phyloP scores from a whole-genome alignment of 2,113 vertebrate genomes.

The Ictidomys tridecemlineatus region DNA sequence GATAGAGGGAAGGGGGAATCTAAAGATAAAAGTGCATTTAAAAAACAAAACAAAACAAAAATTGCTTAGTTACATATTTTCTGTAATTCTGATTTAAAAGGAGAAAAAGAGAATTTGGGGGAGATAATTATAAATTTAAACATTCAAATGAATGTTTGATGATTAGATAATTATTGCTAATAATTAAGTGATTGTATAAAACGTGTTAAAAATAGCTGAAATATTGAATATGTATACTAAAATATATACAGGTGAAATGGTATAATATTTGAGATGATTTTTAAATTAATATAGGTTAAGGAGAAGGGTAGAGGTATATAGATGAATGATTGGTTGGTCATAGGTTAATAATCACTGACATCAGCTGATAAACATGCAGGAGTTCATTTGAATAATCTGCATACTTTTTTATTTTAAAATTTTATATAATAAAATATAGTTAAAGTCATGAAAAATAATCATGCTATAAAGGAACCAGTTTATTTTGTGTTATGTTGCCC shows the following conservation, averaged over 20 bases:
- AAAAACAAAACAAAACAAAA: background rate
- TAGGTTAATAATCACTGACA: background rate
- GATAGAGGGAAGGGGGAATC: accelerated
- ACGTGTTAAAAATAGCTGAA: background rate
- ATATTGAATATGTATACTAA: background rate
- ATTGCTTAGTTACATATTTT: background rate
- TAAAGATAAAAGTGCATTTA: background rate
- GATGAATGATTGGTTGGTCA: too few relatives aligned
- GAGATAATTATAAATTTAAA: background rate
- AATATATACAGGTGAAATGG: background rate
- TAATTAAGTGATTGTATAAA: background rate
- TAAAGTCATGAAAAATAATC: background rate
- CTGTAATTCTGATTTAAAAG: background rate
- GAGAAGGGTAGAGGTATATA: background rate
- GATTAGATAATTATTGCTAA: background rate
- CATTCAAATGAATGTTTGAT: background rate
- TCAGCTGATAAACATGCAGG: background rate
- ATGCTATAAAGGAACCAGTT: background rate
- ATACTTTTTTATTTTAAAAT: background rate
- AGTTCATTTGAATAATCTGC: background rate
- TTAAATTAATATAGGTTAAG: background rate
- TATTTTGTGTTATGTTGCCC: background rate
- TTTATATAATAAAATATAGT: background rate
- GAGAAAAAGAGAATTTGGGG: background rate
- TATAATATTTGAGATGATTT: background rate